Evolutionary conservation across 2,113 vertebrate species (phyloP).

Genomic region (Rattus norvegicus): GRCr8 NC_086032.1:98940001-98940500

Average conservation of each 20-base stretch:
- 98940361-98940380: too few relatives aligned
- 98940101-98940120: conserved; percentile 68
- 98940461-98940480: conserved; percentile 53
- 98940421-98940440: conserved; percentile 76
- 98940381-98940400: too few relatives aligned
- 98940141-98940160: conserved; percentile 68
- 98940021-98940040: conserved; percentile 35
- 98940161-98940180: conserved; percentile 74
- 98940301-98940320: conserved; percentile 80
- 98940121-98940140: conserved; percentile 64
- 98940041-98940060: not conserved
- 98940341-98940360: too few relatives aligned
- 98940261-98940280: conserved; percentile 80
- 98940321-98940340: too few relatives aligned
- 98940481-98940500: conserved; percentile 28
- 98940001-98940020: conserved; percentile 71
- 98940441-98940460: conserved; percentile 27
- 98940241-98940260: conserved; percentile 79
- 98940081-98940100: not conserved
- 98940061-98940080: not conserved
- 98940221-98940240: conserved; percentile 74
- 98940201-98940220: conserved; percentile 74
- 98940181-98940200: conserved; percentile 31
- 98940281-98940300: conserved; percentile 81
- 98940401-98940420: too few relatives aligned